A percentile compares a stretch with the other conserved stretches of the same genome.
Evolutionary conservation across 2,113 vertebrate genomes (phyloP).

Genomic region (Myiopsitta monachus): DNA sequence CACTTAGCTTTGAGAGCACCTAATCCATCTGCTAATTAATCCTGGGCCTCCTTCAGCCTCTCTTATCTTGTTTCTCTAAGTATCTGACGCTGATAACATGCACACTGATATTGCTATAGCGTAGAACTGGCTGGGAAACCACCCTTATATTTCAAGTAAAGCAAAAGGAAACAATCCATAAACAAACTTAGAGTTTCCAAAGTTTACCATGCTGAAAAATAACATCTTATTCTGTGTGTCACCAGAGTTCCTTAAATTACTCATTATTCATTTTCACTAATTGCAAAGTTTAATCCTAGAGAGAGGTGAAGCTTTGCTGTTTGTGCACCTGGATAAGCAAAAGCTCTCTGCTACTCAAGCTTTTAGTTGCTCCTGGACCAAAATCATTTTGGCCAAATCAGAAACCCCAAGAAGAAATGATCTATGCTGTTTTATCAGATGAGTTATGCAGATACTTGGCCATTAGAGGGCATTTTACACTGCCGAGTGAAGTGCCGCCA

Average conservation of each 20-base stretch:
- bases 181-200: background rate
- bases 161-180: background rate
- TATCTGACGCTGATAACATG: background rate
- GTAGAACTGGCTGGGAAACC: background rate
- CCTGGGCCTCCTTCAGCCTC: constrained; percentile 15
- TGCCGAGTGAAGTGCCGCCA: background rate
- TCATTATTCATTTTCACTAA: background rate
- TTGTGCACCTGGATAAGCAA: background rate
- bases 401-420: background rate
- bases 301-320: background rate
- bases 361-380: background rate
- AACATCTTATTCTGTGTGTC: background rate
- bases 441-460: constrained; percentile 55
- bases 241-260: background rate
- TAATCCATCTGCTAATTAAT: constrained; percentile 55
- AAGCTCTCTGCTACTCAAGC: background rate
- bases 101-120: background rate
- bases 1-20: constrained; percentile 2
- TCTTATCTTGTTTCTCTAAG: constrained; percentile 54
- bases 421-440: background rate
- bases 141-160: background rate
- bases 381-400: background rate
- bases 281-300: rapidly evolving
- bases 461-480: constrained; percentile 73
- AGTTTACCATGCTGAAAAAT: background rate